phyloP scores from a whole-genome alignment of 2,888 invertebrate species.

The Tricholauxania praeusta region DNA sequence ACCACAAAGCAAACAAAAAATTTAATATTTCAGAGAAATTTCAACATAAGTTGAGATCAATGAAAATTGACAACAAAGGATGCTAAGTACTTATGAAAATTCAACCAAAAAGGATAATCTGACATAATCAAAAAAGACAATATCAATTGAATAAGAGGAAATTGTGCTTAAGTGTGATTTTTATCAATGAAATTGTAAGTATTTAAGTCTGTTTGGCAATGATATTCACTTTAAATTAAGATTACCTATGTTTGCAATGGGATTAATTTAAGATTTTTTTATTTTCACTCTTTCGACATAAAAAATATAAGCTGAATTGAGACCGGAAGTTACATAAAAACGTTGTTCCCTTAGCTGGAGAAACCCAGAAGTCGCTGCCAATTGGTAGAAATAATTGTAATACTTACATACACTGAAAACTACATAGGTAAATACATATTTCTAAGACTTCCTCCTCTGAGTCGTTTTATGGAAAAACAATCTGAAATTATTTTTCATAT shows the following conservation, averaged over 20 bases:
- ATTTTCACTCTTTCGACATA: background rate
- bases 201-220: slow-evolving; percentile 17
- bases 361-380: too few species aligned
- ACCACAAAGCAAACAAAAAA: slow-evolving; percentile 17
- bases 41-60: too few species aligned
- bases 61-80: background rate
- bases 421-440: too few species aligned
- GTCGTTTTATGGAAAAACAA: too few species aligned
- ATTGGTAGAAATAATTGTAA: too few species aligned
- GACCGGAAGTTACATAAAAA: slow-evolving; percentile 12
- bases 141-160: background rate
- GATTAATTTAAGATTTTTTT: background rate
- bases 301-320: too few species aligned
- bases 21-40: too few species aligned
- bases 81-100: background rate
- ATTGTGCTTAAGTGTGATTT: too few species aligned
- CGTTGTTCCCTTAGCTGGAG: too few species aligned
- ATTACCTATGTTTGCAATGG: background rate
- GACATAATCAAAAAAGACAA: slow-evolving; percentile 5
- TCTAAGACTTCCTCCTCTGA: too few species aligned
- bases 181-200: background rate
- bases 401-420: too few species aligned
- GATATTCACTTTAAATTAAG: slow-evolving; percentile 21
- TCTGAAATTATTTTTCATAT: too few species aligned
- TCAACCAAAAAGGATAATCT: slow-evolving; percentile 7